Percentiles rank a stretch among this genome's conserved stretches.
These are phyloP conservation scores for Orius insidiosus DNA, from an alignment of 1,140 invertebrate genomes.

Conservation along the genomic window DNA sequence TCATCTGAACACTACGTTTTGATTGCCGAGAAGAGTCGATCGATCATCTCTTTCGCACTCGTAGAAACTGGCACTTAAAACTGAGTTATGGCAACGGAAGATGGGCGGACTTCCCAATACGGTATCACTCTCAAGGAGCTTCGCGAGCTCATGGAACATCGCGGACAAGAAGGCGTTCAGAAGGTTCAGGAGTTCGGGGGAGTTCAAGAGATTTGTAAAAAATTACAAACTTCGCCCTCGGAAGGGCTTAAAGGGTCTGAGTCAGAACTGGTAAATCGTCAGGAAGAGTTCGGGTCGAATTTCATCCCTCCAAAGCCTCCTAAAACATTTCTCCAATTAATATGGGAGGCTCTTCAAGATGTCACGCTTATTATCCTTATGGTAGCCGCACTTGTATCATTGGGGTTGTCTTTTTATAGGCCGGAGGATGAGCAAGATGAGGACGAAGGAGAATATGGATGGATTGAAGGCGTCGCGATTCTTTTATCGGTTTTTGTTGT, in stretches of 20 bases:
- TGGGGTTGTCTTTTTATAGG: slow-evolving; percentile 42
- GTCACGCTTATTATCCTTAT: slow-evolving; percentile 94
- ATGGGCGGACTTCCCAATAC: slow-evolving; percentile 82
- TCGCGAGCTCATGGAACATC: slow-evolving; percentile 88
- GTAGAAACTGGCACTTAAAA: no score
- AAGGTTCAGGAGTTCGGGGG: slow-evolving; percentile 77
- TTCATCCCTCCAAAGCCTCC: slow-evolving; percentile 97
- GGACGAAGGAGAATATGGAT: slow-evolving; percentile 80
- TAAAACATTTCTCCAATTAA: slow-evolving; percentile 94
- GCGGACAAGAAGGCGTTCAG: slow-evolving; percentile 73
- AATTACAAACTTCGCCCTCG: slow-evolving; percentile 87
- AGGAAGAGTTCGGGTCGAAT: slow-evolving; percentile 91
- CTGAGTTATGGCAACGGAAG: slow-evolving; percentile 81
- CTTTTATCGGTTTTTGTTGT: slow-evolving; percentile 84
- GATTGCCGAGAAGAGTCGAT: no score
- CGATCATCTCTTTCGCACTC: neutral
- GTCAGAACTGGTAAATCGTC: slow-evolving; percentile 78
- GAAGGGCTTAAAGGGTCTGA: slow-evolving; percentile 70
- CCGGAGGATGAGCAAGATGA: slow-evolving; percentile 32
- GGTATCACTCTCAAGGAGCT: slow-evolving; percentile 84
- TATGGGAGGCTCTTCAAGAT: slow-evolving; percentile 99
- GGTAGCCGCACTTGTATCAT: slow-evolving; percentile 81
- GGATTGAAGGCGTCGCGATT: slow-evolving; percentile 97
- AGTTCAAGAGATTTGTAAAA: slow-evolving; percentile 85
- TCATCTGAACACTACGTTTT: no score